These are phyloP conservation scores for Cardinalis cardinalis DNA, from an alignment of 2,113 vertebrate genomes.

Conservation along the genomic window DNA sequence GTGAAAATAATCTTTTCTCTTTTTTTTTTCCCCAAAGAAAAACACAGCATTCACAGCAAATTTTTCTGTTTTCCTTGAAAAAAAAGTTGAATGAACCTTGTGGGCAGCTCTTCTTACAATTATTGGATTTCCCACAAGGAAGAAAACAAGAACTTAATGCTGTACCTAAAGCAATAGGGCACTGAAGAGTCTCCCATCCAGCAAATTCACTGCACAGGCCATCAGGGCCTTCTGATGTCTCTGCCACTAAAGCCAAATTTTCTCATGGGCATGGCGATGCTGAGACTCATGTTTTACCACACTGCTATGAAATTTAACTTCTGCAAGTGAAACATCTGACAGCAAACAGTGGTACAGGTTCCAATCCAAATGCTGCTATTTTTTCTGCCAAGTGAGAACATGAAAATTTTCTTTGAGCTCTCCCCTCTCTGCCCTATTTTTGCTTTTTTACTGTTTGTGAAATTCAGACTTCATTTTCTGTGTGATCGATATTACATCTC, in stretches of 20 bases:
- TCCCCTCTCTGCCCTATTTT: neutral
- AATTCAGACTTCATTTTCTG: neutral
- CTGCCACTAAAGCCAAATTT: neutral
- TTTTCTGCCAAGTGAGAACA: neutral
- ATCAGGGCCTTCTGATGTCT: neutral
- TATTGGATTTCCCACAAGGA: neutral
- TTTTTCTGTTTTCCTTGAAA: neutral
- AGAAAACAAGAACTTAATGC: neutral
- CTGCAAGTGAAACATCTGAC: neutral
- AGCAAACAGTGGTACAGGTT: neutral
- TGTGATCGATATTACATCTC: neutral
- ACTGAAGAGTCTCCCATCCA: neutral
- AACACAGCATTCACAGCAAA: neutral
- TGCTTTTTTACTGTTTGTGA: neutral
- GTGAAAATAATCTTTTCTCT: accelerated
- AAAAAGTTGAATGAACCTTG: neutral
- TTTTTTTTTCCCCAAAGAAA: neutral
- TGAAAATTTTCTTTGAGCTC: neutral
- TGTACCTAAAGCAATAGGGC: neutral
- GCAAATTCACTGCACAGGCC: neutral
- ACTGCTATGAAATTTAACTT: neutral
- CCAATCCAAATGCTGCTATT: neutral
- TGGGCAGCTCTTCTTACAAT: neutral
- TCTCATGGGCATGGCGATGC: neutral
- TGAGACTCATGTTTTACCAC: neutral